phyloP scores from a whole-genome alignment of 2,797 vertebrate species.

The Ambastaia sidthimunki region DNA sequence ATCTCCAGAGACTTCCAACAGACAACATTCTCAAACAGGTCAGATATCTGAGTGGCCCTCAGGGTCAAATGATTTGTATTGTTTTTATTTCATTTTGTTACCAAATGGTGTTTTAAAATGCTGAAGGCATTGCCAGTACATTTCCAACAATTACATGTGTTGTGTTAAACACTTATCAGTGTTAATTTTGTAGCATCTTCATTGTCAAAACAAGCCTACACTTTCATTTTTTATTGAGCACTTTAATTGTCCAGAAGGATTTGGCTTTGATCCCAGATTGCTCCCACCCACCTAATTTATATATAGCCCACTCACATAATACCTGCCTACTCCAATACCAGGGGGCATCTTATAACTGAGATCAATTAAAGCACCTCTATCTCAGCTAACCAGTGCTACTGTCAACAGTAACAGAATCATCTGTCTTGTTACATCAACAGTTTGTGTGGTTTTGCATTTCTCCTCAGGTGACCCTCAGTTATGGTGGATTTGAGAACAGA shows the following conservation, averaged over 20 bases:
- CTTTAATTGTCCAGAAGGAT: neutral
- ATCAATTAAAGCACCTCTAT: neutral
- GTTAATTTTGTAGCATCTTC: neutral
- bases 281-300: neutral
- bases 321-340: neutral
- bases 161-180: neutral
- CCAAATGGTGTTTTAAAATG: neutral
- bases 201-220: neutral
- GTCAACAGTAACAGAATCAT: neutral
- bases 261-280: neutral
- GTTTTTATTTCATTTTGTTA: too few relatives aligned
- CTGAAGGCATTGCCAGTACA: neutral
- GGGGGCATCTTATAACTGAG: neutral
- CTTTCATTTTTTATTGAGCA: neutral
- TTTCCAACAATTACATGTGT: neutral
- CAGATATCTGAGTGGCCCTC: slow-evolving; percentile 21
- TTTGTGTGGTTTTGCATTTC: slow-evolving; percentile 4
- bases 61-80: neutral
- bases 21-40: slow-evolving; percentile 86
- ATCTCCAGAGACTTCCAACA: slow-evolving; percentile 84
- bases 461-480: slow-evolving; percentile 91
- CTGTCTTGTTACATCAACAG: neutral
- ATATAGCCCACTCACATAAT: neutral
- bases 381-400: neutral
- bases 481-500: slow-evolving; percentile 91